Percentiles rank a stretch among this genome's conserved stretches.
phyloP scores from a whole-genome alignment of 2,888 invertebrate species.

The Drosophila cognata region DNA sequence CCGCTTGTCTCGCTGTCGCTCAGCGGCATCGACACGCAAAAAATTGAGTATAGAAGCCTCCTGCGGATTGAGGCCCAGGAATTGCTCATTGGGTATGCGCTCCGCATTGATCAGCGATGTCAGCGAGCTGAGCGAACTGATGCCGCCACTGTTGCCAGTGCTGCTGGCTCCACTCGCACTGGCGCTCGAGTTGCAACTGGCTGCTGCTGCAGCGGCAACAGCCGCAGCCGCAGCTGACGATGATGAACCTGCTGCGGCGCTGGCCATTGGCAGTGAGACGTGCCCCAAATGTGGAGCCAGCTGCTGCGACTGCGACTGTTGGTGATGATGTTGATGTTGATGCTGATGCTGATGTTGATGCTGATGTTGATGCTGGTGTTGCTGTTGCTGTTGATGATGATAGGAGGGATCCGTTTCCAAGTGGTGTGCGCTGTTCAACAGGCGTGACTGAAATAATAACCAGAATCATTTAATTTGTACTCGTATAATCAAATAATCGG shows the following conservation, averaged over 20 bases:
- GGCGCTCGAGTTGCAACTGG: constrained; percentile 47
- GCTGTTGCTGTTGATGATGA: constrained; percentile 82
- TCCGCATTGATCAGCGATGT: constrained; percentile 86
- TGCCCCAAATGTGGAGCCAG: constrained; percentile 70
- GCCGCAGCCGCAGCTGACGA: constrained; percentile 70
- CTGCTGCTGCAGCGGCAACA: constrained; percentile 61
- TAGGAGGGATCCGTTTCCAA: constrained; percentile 85
- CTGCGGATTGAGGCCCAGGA: constrained; percentile 85
- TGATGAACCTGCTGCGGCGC: constrained; percentile 65
- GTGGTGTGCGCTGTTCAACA: constrained; percentile 82
- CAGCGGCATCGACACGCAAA: constrained; percentile 87
- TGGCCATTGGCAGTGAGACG: constrained; percentile 71
- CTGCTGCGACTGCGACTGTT: constrained; percentile 53
- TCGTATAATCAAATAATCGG: background rate
- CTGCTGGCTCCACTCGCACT: constrained; percentile 36
- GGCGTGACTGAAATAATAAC: constrained; percentile 73
- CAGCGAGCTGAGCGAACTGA: constrained; percentile 81
- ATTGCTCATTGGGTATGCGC: constrained; percentile 87
- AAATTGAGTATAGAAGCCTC: constrained; percentile 88
- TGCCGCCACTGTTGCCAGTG: constrained; percentile 45
- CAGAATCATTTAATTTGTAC: background rate
- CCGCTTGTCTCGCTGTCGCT: constrained; percentile 89
- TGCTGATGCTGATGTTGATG: constrained; percentile 65
- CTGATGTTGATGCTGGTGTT: constrained; percentile 84
- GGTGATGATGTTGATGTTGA: constrained; percentile 61